Base-by-base conservation (phyloP, 2,888 invertebrate species). In the Nasonia oneida region DNA sequence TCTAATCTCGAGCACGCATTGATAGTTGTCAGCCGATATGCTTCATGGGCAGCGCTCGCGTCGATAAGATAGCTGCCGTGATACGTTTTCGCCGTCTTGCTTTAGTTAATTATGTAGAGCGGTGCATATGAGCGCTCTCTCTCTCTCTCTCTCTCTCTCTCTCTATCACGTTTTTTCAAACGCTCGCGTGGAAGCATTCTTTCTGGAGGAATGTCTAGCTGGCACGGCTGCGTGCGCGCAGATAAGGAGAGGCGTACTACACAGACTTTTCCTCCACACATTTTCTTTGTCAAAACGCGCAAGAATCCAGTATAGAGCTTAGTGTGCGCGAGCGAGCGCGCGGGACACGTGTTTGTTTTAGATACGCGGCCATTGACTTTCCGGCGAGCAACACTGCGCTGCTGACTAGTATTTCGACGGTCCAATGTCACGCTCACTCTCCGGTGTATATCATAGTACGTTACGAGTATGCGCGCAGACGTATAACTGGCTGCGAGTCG, bases 341-440 rank as follows among this genome's bases (percentile, higher is more conserved):
- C 23, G 37, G 47, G 90, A 90, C 90, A 91, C 91, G 91, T 92
- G 92, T 92, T 93, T 92, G 92, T 91, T 91, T 92, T 91, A 92
- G 92, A 92, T 93, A 92, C 90, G 88, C 89, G 92, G 92, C 90
- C 92, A 90, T 92, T 93, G 92, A 93, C 93, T 92, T 89, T 87
- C 78, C 80, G 86, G 81, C 79, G 81, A 87, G 86, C 87, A 67
- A 64, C 79, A 37, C 10, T 18, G 47, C 18, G 18, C 8, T 23
- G 57, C 23, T 42, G 39, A 12, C 23, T 77, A 70, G 70, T 70
- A 86, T 88, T 88, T 88, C 87, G 87, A 71, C 75, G 84, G 79
- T 77, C 86, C 88, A 85, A 87, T 84, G 87, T 87, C 86, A 76
- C 73, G 70, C 78, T 61, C 82, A 53, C 78, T 39, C 37, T 42